These are phyloP conservation scores for Archips crataeganus DNA, from an alignment of 2,888 invertebrate genomes.

Conservation along the genomic window DNA sequence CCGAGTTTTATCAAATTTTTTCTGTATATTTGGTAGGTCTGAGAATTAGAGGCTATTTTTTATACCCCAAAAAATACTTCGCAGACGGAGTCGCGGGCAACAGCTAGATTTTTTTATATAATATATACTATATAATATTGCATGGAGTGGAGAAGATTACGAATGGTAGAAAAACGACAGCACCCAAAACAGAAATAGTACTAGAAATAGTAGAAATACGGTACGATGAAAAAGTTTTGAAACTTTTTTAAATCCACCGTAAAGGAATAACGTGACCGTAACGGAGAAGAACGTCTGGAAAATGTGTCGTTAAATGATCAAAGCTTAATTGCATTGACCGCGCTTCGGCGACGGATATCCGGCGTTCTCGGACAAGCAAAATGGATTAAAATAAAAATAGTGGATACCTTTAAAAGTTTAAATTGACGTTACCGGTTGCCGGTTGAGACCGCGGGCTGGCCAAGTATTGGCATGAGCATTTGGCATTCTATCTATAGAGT, in stretches of 20 bases:
- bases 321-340: constrained; percentile 82
- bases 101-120: no score
- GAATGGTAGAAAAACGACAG: no score
- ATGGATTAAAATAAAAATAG: constrained; percentile 79
- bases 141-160: no score
- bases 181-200: background rate
- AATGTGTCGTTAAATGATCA: constrained; percentile 80
- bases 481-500: background rate
- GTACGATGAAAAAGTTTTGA: background rate
- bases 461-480: background rate
- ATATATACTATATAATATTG: no score
- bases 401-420: constrained; percentile 45
- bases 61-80: no score
- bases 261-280: constrained; percentile 48
- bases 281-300: constrained; percentile 63
- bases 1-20: no score
- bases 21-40: no score
- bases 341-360: constrained; percentile 72
- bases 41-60: no score
- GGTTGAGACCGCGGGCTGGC: constrained; percentile 1
- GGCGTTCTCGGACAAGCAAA: constrained; percentile 74
- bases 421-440: constrained; percentile 41
- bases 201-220: background rate
- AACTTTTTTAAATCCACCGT: background rate
- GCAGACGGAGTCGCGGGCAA: no score